Evolutionary conservation across 1,140 invertebrate genomes (phyloP), one percentile per base, ranked within the genome.

Genomic region (Homarus americanus): DNA sequence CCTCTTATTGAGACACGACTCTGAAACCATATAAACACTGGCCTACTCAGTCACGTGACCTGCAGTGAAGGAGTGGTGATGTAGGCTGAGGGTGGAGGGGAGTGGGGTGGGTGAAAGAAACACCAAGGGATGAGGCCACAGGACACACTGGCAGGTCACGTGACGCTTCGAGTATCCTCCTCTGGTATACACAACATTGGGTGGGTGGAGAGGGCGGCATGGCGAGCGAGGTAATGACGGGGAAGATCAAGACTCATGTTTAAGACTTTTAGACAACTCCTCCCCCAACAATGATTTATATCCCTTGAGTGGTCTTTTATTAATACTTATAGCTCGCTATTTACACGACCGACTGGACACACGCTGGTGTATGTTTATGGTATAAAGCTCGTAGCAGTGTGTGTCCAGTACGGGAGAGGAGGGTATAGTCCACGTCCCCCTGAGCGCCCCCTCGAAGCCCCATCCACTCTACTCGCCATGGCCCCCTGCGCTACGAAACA

Each of bases 11-110:
- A 24, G 76, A 78, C 76, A 78, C 44, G 38, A 78, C 76, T 78
- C 76, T 41, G 76, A 78, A 78, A 78, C 76, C 76, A 78, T 58
- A 44, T 44, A 78, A 78, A 78, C 38, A 78, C 76, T 44, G 44
- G 40, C 76, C 76, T 78, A 78, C 76, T 78, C 38, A 10, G 24
- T 44, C 76, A 78, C 76, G 40, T 78, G 76, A 78, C 44, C 76
- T 44, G 24, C 76, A 32, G 76, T 58, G 40, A 44, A 28, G 40
- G 38, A 20, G 24, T 41, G n/a, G 4, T 7, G 28, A 3, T 24
- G 63, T 24, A 7, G 63, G 20, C 4, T 28, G 63, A 32, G n/a
- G 63, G 63, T 7, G 24, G n/a, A 3, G 53, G 0, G 63, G 63
- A 12, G 1, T 28, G 53, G 53, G 17, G 53, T 12, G 10, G 53